Percentiles rank a stretch among this genome's conserved stretches.
These are phyloP conservation scores for Bradypus variegatus DNA, from an alignment of 2,797 vertebrate species.

Conservation along the genomic window DNA sequence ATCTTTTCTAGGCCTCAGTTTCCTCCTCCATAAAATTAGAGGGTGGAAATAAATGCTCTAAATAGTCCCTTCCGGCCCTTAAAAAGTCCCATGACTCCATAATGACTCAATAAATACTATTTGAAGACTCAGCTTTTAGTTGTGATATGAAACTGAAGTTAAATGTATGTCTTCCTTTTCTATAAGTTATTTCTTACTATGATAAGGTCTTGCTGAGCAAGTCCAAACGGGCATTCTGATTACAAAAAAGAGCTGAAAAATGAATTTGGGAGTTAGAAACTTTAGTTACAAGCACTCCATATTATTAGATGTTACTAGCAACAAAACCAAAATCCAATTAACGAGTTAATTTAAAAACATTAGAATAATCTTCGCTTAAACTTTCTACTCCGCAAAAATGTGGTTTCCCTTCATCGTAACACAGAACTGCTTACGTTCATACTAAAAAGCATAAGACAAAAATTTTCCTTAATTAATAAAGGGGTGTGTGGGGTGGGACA, in stretches of 20 bases:
- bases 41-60: constrained; percentile 51
- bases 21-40: constrained; percentile 50
- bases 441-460: background rate
- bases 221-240: constrained; percentile 8
- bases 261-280: background rate
- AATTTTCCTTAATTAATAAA: constrained; percentile 29
- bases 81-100: constrained; percentile 54
- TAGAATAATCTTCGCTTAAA: constrained; percentile 26
- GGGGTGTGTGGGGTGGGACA: background rate
- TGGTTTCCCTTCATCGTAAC: constrained; percentile 14
- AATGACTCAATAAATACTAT: constrained; percentile 55
- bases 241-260: background rate
- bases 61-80: constrained; percentile 49
- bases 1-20: constrained; percentile 53
- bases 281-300: background rate
- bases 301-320: background rate
- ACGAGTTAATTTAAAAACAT: constrained; percentile 14
- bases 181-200: constrained; percentile 33
- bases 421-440: constrained; percentile 14
- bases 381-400: constrained; percentile 30
- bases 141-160: constrained; percentile 15
- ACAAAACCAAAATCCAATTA: constrained; percentile 18
- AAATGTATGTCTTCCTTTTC: constrained; percentile 18
- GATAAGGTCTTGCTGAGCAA: constrained; percentile 16
- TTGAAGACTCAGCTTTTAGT: constrained; percentile 43